Evolutionary conservation across 2,113 vertebrate species (phyloP), one percentile per base, ranked within the genome.

Genomic region (Pollachius pollachius): DNA sequence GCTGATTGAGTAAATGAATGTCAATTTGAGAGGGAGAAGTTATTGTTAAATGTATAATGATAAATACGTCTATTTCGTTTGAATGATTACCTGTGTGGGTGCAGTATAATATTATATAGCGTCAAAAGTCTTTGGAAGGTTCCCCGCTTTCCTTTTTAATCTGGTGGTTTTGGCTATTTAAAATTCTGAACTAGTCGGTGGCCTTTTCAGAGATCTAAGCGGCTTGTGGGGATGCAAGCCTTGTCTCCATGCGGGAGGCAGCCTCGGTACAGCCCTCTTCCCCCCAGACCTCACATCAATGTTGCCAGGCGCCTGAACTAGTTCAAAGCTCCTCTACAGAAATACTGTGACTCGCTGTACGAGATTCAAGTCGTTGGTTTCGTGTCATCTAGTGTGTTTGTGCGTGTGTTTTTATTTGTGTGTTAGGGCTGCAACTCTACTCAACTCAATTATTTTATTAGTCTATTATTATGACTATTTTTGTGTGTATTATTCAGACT

Each of bases 161-260:
- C 82, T 37, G 72, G 81, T 77, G 79, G 78, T 77, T 75, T 61
- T 71, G 77, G 62, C 90, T 90, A 83, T 74, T 92, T 91, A 90
- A 88, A 91, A 92, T 92, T 93, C 90, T 74, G 79, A 85, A 85
- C 70, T 81, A 87, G 86, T 90, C 87, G 12, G 79, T 85, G 86
- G 87, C 86, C 87, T 88, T 90, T 91, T 91, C 85, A 85, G 75
- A 87, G 78, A 91, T 86, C 85, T 83, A 87, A 86, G 87, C 87
- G 87, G 88, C 84, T 86, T 88, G 83, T 82, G 84, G 76, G 82
- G 88, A 84, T 90, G 88, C 80, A 74, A 83, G 79, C 72, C 88
- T 88, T 88, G 90, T 87, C 81, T 87, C 84, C 80, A 59, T 84
- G 72, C 84, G 71, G 78, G 73, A 87, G 79, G 83, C 84, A 84